phyloP scores from a whole-genome alignment of 1,140 invertebrate genomes.

The Philopotamus ludificatus region DNA sequence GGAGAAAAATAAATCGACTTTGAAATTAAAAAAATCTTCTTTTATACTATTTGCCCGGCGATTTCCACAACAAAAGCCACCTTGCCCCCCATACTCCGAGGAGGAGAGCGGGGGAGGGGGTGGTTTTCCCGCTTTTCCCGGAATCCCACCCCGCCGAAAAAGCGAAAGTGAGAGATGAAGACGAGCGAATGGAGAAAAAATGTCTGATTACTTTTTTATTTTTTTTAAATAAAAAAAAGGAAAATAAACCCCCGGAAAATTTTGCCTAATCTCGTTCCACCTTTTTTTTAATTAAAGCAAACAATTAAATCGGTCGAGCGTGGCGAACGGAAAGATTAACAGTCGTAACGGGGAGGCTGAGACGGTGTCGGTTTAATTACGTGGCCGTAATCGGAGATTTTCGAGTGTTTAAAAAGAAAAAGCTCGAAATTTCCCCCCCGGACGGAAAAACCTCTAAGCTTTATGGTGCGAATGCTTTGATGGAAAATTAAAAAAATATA shows the following conservation, averaged over 20 bases:
- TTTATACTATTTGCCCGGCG: constrained; percentile 31
- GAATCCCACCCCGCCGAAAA: neutral
- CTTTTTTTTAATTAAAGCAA: constrained; percentile 41
- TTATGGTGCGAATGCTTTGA: too few species aligned
- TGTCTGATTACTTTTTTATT: constrained; percentile 26
- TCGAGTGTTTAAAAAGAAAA: constrained; percentile 12
- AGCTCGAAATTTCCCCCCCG: too few species aligned
- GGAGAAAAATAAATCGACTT: constrained; percentile 37
- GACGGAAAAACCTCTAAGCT: too few species aligned
- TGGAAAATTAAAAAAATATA: too few species aligned
- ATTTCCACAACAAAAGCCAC: constrained; percentile 34
- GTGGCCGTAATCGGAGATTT: constrained; percentile 33
- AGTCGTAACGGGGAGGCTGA: constrained; percentile 34
- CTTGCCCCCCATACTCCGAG: neutral
- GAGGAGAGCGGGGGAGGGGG: too few species aligned
- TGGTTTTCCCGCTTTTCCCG: neutral
- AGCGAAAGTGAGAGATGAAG: constrained; percentile 4
- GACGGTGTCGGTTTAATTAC: constrained; percentile 38
- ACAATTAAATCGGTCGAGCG: constrained; percentile 41
- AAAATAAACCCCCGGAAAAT: constrained; percentile 17
- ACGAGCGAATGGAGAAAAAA: constrained; percentile 32
- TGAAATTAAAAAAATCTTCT: constrained; percentile 39
- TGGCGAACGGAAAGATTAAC: constrained; percentile 37
- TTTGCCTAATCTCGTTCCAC: constrained; percentile 10
- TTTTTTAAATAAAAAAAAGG: constrained; percentile 16